Percentiles rank a stretch among this genome's conserved stretches.
phyloP scores from a whole-genome alignment of 1,140 invertebrate species.

The Ganaspis sp. region DNA sequence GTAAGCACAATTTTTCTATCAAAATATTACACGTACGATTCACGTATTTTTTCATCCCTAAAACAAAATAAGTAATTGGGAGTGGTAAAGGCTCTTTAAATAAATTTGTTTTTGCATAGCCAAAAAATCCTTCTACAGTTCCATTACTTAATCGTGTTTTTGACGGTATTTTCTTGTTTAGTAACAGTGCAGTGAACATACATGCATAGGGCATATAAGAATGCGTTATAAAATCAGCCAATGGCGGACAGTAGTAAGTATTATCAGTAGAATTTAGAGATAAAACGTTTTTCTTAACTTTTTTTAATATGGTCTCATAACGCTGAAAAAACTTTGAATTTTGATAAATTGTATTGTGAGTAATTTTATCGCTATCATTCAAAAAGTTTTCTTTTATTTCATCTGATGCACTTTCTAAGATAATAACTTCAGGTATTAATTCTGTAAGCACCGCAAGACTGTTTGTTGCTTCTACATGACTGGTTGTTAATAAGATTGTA shows the following conservation, averaged over 20 bases:
- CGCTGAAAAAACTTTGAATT: background rate
- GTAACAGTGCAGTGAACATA: background rate
- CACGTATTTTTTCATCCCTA: background rate
- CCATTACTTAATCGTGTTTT: background rate
- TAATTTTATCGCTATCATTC: too few species aligned
- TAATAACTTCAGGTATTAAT: too few species aligned
- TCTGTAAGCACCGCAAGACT: background rate
- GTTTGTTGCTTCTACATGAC: background rate
- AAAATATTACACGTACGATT: background rate
- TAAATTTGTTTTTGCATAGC: background rate
- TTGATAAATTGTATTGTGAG: slow-evolving; percentile 19
- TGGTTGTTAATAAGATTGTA: background rate
- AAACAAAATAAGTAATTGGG: background rate
- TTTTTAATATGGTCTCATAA: background rate
- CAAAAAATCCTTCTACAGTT: background rate
- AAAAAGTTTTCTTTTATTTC: background rate
- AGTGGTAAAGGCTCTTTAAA: background rate
- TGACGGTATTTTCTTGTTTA: background rate
- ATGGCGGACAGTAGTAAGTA: background rate
- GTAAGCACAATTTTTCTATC: background rate
- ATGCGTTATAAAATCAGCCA: background rate
- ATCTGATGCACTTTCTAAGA: background rate
- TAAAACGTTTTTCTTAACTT: background rate
- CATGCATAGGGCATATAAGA: background rate
- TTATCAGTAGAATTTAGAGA: background rate